Base-by-base conservation (phyloP, 2,888 invertebrate genomes). In the Rotaria macrura region DNA sequence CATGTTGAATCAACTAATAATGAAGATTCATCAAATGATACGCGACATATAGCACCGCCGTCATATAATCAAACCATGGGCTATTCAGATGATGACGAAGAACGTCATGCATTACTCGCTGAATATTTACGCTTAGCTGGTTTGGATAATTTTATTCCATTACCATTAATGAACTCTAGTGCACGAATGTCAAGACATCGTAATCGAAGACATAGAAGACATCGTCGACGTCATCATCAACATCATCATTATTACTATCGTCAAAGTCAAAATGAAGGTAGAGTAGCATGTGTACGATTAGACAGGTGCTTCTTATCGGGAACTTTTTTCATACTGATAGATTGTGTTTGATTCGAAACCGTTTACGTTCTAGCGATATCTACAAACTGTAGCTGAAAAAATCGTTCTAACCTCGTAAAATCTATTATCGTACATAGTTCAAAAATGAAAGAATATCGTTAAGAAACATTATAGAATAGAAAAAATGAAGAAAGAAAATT, bases 41-140 rank as follows among this genome's bases (percentile, higher is more conserved):
- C 84, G 9, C 29, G 29, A 23, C 38, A 20, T 23, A 17, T 52
- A 20, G n/a, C 84, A 34, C 34, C 74, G 6, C 47, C 65, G 43
- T 79, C 86, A 23, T 86, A 86, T 49, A 86, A 86, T 40, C 86
- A 86, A 52, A 86, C 86, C 20, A 86, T 86, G 86, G 86, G 86
- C 14, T 25, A 79, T 43, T 84, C 84, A 0, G 84, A 86, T 57
- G 86, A 86, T 25, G 74, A 86, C n/a, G 86, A 86, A 38, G 84
- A 86, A 57, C 20, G 86, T n/a, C 86, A 86, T 34, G 34, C 74
- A 47, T 74, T 84, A 5, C 72, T 86, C 5, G 74, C 84, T 1
- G 86, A 86, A 47, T 84, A 86, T 83, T 74, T 86, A 43, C 29
- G 86, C 52, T 10, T 79, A 1, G 49, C 86, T 12, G 84, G 84